These are phyloP conservation scores for Callorhinus ursinus DNA, from an alignment of 2,113 vertebrate genomes.

Conservation along the genomic window DNA sequence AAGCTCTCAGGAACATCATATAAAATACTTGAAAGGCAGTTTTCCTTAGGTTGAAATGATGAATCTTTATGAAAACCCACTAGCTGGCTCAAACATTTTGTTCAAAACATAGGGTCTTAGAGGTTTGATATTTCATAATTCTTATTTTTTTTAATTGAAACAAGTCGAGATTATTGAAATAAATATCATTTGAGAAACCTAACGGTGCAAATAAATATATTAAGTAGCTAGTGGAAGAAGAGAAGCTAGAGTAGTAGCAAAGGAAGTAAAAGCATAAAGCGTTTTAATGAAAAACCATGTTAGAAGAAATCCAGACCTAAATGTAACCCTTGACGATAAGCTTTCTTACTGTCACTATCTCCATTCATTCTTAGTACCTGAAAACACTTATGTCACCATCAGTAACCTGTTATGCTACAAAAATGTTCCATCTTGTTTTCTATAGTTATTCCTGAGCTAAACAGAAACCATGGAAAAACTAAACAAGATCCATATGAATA, in stretches of 20 bases:
- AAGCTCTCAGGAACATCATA: not conserved
- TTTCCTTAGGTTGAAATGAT: conserved; percentile 6
- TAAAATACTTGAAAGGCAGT: not conserved
- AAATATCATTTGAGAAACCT: not conserved
- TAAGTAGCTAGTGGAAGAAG: not conserved
- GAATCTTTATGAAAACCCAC: not conserved
- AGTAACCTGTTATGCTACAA: not conserved
- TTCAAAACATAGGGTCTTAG: not conserved
- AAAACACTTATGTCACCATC: not conserved
- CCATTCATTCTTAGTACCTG: not conserved
- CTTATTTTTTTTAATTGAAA: not conserved
- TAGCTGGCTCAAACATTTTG: not conserved
- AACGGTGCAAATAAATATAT: not conserved
- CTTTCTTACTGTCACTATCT: not conserved
- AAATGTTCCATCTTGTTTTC: not conserved
- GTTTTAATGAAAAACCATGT: not conserved
- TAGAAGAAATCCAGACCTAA: not conserved
- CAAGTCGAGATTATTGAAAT: not conserved
- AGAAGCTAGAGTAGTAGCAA: too few relatives aligned
- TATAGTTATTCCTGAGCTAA: not conserved
- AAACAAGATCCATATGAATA: not conserved
- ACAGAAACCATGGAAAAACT: not conserved
- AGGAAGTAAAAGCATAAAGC: not conserved
- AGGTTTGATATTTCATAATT: not conserved
- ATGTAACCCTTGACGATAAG: not conserved